Conservation (phyloP, 2,113 vertebrate genomes). For the Sylvicapra grimmia region DNA sequence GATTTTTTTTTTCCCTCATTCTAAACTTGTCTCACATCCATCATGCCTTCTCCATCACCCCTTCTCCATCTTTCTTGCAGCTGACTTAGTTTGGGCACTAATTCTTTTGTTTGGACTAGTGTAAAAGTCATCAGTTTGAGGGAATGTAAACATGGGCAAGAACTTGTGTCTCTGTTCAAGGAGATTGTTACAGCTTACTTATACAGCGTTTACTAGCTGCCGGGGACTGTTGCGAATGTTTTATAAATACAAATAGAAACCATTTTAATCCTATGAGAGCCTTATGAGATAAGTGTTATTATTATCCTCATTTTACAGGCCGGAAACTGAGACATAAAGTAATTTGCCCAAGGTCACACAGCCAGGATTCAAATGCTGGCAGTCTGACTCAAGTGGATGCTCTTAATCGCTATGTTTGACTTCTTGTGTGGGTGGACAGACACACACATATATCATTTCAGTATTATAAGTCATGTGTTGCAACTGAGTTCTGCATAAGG, state of each 20-base stretch:
- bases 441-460: neutral
- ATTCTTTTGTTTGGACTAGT: neutral
- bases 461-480: neutral
- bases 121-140: neutral
- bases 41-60: neutral
- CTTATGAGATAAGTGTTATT: neutral
- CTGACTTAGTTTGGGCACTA: neutral
- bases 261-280: neutral
- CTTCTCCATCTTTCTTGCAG: neutral
- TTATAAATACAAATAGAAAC: neutral
- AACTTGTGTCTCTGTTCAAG: neutral
- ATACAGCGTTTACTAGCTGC: neutral
- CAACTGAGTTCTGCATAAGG: neutral
- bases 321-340: neutral
- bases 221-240: neutral
- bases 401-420: neutral
- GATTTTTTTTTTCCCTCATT: neutral
- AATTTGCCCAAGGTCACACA: neutral
- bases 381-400: neutral
- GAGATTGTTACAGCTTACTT: neutral
- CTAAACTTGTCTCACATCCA: neutral
- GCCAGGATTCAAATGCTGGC: neutral
- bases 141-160: neutral
- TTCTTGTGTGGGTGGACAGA: neutral
- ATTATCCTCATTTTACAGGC: neutral